A percentile compares a stretch with the other conserved stretches of the same genome.
Evolutionary conservation across 1,140 invertebrate genomes (phyloP).

Genomic region (Tetragnatha versicolor): DNA sequence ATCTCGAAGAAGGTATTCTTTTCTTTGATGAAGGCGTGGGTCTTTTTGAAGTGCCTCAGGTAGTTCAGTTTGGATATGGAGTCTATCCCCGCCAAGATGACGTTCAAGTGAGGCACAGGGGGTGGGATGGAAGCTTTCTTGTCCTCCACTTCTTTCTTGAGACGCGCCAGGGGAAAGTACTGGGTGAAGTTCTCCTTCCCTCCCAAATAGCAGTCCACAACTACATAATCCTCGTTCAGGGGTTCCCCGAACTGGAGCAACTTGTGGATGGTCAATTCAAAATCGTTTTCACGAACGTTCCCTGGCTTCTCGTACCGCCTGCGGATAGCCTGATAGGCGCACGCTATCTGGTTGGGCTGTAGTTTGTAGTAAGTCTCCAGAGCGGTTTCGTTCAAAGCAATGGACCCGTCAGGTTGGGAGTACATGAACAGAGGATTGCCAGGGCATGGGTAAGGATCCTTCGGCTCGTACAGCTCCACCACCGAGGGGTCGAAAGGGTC

Average conservation of each 20-base stretch:
- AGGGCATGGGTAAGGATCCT: constrained; percentile 1
- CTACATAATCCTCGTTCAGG: constrained; percentile 21
- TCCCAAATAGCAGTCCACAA: constrained; percentile 1
- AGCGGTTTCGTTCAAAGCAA: constrained; percentile 10
- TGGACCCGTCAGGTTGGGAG: not conserved
- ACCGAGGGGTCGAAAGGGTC: constrained; percentile 76
- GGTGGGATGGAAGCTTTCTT: not conserved
- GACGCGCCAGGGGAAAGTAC: constrained; percentile 41
- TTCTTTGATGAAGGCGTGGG: constrained; percentile 46
- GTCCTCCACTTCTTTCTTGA: constrained; percentile 37
- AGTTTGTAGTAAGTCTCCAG: not conserved
- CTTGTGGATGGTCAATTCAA: not conserved
- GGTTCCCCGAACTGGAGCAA: constrained; percentile 23
- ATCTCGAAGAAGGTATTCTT: constrained; percentile 55
- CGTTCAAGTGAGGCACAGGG: constrained; percentile 34
- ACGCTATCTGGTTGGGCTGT: not conserved
- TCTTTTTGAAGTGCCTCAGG: constrained; percentile 60
- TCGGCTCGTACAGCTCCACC: constrained; percentile 63
- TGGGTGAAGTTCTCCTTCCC: constrained; percentile 28
- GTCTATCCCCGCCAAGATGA: constrained; percentile 60
- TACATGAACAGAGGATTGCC: constrained; percentile 5
- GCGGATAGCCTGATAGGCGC: constrained; percentile 4
- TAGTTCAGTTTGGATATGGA: constrained; percentile 60
- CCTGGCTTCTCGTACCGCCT: constrained; percentile 8
- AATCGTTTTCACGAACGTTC: constrained; percentile 25